phyloP scores from a whole-genome alignment of 1,140 invertebrate genomes.

The Drosophila fuyamai region DNA sequence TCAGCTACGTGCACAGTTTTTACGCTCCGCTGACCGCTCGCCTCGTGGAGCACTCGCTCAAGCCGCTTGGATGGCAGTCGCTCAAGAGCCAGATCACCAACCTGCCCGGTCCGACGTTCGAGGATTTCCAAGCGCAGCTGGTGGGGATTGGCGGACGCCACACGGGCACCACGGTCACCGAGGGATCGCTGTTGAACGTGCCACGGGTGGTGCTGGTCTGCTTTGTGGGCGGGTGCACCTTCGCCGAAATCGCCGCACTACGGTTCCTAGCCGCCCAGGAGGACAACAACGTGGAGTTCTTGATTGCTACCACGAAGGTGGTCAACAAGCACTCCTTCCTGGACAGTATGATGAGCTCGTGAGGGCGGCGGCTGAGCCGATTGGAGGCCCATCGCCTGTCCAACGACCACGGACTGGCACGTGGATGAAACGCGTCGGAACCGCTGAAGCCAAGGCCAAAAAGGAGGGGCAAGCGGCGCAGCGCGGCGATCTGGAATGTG shows the following conservation, averaged over 20 bases:
- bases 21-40: conserved; percentile 97
- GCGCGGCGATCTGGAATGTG: conserved; percentile 3
- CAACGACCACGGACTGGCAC: conserved; percentile 48
- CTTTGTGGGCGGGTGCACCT: conserved; percentile 98
- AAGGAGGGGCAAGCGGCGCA: conserved; percentile 23
- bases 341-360: conserved; percentile 64
- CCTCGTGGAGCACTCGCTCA: conserved; percentile 93
- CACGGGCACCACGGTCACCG: conserved; percentile 87
- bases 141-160: conserved; percentile 85
- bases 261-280: conserved; percentile 96
- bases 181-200: conserved; percentile 89
- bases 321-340: conserved; percentile 96
- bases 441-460: conserved; percentile 42
- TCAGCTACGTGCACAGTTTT: conserved; percentile 96
- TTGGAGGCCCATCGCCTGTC: conserved; percentile 46
- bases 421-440: conserved; percentile 60
- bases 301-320: conserved; percentile 96
- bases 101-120: conserved; percentile 87
- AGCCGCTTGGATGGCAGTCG: conserved; percentile 87
- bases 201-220: conserved; percentile 95
- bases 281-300: conserved; percentile 95
- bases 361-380: conserved; percentile 61
- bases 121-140: conserved; percentile 86
- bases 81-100: conserved; percentile 87
- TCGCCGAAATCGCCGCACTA: conserved; percentile 96